Evolutionary conservation across 2,113 vertebrate species (phyloP).

Genomic region (Dipodomys merriami): DNA sequence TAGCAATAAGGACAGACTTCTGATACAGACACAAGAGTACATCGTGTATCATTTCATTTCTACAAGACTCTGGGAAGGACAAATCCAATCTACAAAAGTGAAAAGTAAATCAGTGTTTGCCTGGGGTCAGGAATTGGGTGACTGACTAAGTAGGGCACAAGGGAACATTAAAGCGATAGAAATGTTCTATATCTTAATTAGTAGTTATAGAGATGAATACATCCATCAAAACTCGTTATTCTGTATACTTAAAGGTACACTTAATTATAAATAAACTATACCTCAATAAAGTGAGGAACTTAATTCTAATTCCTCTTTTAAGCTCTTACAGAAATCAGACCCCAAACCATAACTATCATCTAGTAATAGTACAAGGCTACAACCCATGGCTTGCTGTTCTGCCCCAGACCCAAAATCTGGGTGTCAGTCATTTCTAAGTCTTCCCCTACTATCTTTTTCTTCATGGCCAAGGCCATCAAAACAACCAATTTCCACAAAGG

Average conservation of each 20-base stretch:
- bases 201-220: background rate
- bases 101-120: conserved; percentile 9
- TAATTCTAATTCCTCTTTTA: background rate
- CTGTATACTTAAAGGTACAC: background rate
- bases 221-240: background rate
- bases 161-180: background rate
- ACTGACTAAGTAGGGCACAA: background rate
- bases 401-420: conserved; percentile 20
- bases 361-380: background rate
- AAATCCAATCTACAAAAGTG: background rate
- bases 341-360: background rate
- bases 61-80: conserved; percentile 8
- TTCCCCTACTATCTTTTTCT: conserved; percentile 42
- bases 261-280: background rate
- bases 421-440: conserved; percentile 49
- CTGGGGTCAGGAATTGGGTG: background rate
- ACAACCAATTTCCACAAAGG: conserved; percentile 78
- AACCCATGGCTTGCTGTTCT: conserved; percentile 21
- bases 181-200: background rate
- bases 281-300: background rate
- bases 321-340: background rate
- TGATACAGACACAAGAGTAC: background rate
- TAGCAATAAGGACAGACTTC: background rate
- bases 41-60: background rate
- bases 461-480: conserved; percentile 68